Evolutionary conservation across 1,140 invertebrate genomes (phyloP), one percentile per base, ranked within the genome.

Genomic region (Tyrophagus putrescentiae): DNA sequence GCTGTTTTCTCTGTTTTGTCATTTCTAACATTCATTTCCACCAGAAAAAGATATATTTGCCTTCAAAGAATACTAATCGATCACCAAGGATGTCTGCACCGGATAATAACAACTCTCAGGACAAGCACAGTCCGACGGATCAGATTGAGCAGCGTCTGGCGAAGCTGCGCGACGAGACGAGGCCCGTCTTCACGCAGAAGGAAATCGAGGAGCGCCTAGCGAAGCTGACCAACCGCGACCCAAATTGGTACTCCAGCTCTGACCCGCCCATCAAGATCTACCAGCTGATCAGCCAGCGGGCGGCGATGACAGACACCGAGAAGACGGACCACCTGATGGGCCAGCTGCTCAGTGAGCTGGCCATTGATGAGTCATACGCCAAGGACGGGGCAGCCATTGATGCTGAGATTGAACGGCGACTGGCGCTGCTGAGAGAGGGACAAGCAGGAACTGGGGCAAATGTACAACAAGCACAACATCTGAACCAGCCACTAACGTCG

Each of bases 191-290:
- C 23, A 11, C 18, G 18, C 57, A 59, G n/a, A 59, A 59, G 31
- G 64, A 63, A 61, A 61, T 65, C 34, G 62, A 61, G 59, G 62
- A 64, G 52, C 60, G 64, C 27, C 33, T 65, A 11, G 64, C 64
- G 23, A 63, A 57, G 29, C 31, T 65, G 6, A 65, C 60, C 52
- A 60, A 62, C 36, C 63, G 63, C 45, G 62, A 65, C 54, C 64
- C 64, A 6, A 32, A 48, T 21, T 56, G 41, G 16, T 65, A 65
- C 42, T 62, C 52, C 21, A 48, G 54, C 27, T 11, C 13, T 21
- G 52, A 54, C n/a, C 63, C 64, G 27, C 64, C 63, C 11, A 64
- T 65, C 18, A 33, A 56, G 25, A 59, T 64, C 28, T 57, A 57
- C 27, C 56, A 57, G 7, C 13, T 42, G 16, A 16, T 29, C 1